phyloP scores from a whole-genome alignment of 2,113 vertebrate species.

The Otis tarda region DNA sequence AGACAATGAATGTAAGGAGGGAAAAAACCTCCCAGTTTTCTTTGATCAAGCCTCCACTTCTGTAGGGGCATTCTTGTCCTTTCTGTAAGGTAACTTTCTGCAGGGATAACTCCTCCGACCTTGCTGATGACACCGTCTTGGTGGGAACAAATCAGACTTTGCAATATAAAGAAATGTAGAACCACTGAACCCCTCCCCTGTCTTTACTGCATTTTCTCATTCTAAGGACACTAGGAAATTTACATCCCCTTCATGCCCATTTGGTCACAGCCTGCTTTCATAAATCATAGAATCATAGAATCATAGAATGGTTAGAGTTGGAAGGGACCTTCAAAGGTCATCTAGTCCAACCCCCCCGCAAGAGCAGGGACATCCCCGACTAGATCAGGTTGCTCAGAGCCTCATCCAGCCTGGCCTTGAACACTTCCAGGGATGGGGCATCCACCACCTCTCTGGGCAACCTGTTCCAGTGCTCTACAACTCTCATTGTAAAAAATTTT shows the following conservation, averaged over 20 bases:
- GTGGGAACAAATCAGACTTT: background rate
- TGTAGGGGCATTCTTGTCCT: rapidly evolving
- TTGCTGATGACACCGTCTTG: rapidly evolving
- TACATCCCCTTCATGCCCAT: rapidly evolving
- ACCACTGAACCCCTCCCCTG: background rate
- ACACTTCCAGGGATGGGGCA: too few relatives aligned
- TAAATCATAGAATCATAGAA: too few relatives aligned
- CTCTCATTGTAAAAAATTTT: too few relatives aligned
- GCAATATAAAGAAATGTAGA: background rate
- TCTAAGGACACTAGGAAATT: background rate
- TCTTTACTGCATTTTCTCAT: background rate
- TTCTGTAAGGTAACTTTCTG: background rate
- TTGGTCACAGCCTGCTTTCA: background rate
- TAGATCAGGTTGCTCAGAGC: too few relatives aligned
- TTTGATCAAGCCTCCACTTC: background rate
- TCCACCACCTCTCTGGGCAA: too few relatives aligned
- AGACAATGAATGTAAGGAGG: rapidly evolving
- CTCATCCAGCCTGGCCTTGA: too few relatives aligned
- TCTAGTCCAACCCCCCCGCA: too few relatives aligned
- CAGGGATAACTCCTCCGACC: too few relatives aligned
- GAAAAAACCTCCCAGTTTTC: rapidly evolving
- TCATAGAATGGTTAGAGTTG: too few relatives aligned
- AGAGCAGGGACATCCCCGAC: too few relatives aligned
- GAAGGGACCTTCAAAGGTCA: too few relatives aligned
- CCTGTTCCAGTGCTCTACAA: too few relatives aligned